Percentiles rank a stretch among this genome's conserved stretches.
phyloP scores from a whole-genome alignment of 2,113 vertebrate species.

The Oryctolagus cuniculus region mOryCun1.1 NC_091434.1:100652501-100653000 shows the following conservation, averaged over 20 bases:
- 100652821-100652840: conserved; percentile 37
- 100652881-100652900: background rate
- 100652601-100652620: conserved; percentile 50
- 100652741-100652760: conserved; percentile 66
- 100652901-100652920: background rate
- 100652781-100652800: conserved; percentile 58
- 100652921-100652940: background rate
- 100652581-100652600: conserved; percentile 46
- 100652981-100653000: background rate
- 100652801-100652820: conserved; percentile 31
- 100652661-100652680: conserved; percentile 48
- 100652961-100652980: background rate
- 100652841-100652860: background rate
- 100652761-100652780: conserved; percentile 60
- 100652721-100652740: conserved; percentile 69
- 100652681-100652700: conserved; percentile 68
- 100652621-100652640: conserved; percentile 64
- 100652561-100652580: conserved; percentile 51
- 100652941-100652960: background rate
- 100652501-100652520: conserved; percentile 54
- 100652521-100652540: background rate
- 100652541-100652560: conserved; percentile 67
- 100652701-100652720: conserved; percentile 75
- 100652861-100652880: conserved; percentile 19
- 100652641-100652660: conserved; percentile 64